Evolutionary conservation across 2,888 invertebrate species (phyloP).

Genomic region (Drosophila cognata): DNA sequence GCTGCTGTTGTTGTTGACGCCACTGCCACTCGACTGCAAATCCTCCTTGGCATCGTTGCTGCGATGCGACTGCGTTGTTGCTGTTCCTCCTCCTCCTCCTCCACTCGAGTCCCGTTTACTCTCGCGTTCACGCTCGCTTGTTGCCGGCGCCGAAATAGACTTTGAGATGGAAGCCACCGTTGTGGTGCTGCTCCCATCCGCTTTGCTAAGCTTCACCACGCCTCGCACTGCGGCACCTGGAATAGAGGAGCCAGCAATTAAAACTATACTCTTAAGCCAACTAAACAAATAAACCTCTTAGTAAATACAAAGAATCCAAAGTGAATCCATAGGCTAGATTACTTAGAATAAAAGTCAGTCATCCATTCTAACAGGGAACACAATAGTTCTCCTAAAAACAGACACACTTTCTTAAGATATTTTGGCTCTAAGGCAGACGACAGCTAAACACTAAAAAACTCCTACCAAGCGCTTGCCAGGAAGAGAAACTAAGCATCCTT

Average conservation of each 20-base stretch:
- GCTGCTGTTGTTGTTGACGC: slow-evolving; percentile 16
- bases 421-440: too few relatives aligned
- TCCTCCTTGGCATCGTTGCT: slow-evolving; percentile 73
- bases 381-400: neutral
- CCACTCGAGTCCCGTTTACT: slow-evolving; percentile 44
- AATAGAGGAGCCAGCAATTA: neutral
- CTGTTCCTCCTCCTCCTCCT: slow-evolving; percentile 26
- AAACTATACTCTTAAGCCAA: neutral
- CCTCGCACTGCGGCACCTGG: slow-evolving; percentile 38
- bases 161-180: slow-evolving; percentile 31
- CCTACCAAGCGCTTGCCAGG: too few relatives aligned
- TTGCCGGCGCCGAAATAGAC: slow-evolving; percentile 21
- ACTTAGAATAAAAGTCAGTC: neutral
- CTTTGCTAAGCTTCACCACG: slow-evolving; percentile 47
- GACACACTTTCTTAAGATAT: too few relatives aligned
- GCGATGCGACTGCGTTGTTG: slow-evolving; percentile 45
- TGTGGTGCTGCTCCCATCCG: slow-evolving; percentile 29
- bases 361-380: too few relatives aligned
- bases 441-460: too few relatives aligned
- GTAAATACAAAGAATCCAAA: neutral
- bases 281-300: neutral
- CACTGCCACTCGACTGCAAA: slow-evolving; percentile 29
- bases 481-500: too few relatives aligned
- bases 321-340: neutral
- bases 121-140: slow-evolving; percentile 65